These are phyloP conservation scores for Mesochorus sp. DNA, from an alignment of 2,888 invertebrate species.

Conservation along the genomic window DNA sequence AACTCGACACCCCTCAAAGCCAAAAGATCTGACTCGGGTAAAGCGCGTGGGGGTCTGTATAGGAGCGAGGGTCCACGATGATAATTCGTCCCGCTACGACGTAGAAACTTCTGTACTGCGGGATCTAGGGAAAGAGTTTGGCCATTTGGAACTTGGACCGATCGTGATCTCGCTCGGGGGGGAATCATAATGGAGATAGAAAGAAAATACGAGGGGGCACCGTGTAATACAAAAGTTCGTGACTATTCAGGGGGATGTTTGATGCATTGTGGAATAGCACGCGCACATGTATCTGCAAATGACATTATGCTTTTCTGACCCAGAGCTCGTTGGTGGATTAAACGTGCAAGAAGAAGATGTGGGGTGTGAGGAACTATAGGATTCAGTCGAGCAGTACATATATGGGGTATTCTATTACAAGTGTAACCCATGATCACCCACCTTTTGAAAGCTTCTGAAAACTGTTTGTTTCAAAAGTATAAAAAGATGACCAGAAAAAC, in stretches of 20 bases:
- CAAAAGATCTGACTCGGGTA: slow-evolving; percentile 38
- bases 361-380: slow-evolving; percentile 53
- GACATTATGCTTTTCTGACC: slow-evolving; percentile 56
- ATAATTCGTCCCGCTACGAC: slow-evolving; percentile 48
- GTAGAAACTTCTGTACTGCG: slow-evolving; percentile 15
- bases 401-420: neutral
- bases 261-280: slow-evolving; percentile 34
- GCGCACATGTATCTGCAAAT: slow-evolving; percentile 15
- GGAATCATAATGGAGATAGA: slow-evolving; percentile 13
- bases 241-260: slow-evolving; percentile 9
- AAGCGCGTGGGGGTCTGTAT: neutral
- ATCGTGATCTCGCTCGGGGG: slow-evolving; percentile 32
- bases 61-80: slow-evolving; percentile 5
- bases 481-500: too few relatives aligned
- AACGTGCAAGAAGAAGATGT: slow-evolving; percentile 47
- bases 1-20: slow-evolving; percentile 63
- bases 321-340: slow-evolving; percentile 63
- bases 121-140: slow-evolving; percentile 25
- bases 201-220: neutral
- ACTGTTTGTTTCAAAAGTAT: too few relatives aligned
- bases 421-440: too few relatives aligned
- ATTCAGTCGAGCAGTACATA: slow-evolving; percentile 11
- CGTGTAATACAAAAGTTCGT: neutral
- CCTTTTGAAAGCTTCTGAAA: neutral
- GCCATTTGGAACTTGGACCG: slow-evolving; percentile 30